Evolutionary conservation across 1,140 invertebrate genomes (phyloP), one percentile per base, ranked within the genome.

Genomic region (Cydia pomonella): DNA sequence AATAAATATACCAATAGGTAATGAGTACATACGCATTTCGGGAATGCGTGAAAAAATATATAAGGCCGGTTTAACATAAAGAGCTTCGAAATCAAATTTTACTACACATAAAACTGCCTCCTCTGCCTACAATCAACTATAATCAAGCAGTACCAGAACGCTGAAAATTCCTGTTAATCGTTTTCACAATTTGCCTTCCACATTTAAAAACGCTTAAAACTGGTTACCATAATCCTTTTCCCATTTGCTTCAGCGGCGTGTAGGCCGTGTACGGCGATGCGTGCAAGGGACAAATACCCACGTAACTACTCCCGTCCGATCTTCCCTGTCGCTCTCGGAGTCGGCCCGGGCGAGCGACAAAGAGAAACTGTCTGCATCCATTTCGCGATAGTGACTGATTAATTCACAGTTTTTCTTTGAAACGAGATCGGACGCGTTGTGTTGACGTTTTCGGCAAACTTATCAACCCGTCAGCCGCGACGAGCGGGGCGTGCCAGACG

Each of bases 351-450:
- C 74, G 82, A 79, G 78, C 85, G 85, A 91, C 82, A 90, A 81
- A 88, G 88, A 80, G 79, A 83, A 87, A 87, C 83, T 80, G 63
- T 72, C 77, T 78, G 82, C 84, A 82, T 84, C 82, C 87, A 85
- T 87, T 82, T 83, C 81, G 81, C 86, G 80, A 82, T 88, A 83
- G 83, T 75, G 80, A 78, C 83, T 90, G 84, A 88, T 90, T 87
- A 89, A 91, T 90, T 91, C 88, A 89, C 84, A 86, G 86, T 90
- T 90, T 91, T 90, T 91, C 88, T 87, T 84, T 87, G 88, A 86
- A 90, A 87, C 81, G 83, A 83, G 80, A 86, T 85, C 81, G 80
- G 66, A 80, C 77, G 81, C 84, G 82, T 83, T 81, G 78, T 73
- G 79, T 85, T 84, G 84, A 88, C 85, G 83, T 84, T 90, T 88